Base-by-base conservation (phyloP, 1,140 invertebrate genomes). In the Schlechtendalia chinensis region DNA sequence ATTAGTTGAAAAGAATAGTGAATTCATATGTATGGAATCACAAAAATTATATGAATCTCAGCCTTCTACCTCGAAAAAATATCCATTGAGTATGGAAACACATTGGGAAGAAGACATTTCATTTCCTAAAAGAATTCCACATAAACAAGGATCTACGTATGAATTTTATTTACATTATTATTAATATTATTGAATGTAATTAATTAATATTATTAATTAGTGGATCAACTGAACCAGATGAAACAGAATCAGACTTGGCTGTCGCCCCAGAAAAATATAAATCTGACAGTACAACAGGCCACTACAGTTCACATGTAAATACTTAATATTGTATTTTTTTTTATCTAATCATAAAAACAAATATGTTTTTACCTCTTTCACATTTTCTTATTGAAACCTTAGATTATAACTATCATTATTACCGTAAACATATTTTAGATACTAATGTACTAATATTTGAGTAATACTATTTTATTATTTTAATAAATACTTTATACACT, bases 261-360 rank as follows among this genome's bases (percentile, higher is more conserved):
- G 93, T 92, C 81, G 95, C 95, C 85, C 93, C 93, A 50, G 94
- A 95, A 87, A 93, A 93, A 86, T 92, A 94, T 84, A 92, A 93
- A 85, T 94, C 93, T 39, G 92, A 94, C 83, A 93, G 91, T 85
- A 93, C 92, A 63, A 79, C 75, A 50, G 87, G 93, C 63, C 91
- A 93, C 84, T 91, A 90, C 75, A 93, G 91, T 81, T 85, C 84
- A 79, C 82, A 83, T 53, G 85, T 84, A 80, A 32, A 24, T 79
- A 39, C 10, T 39, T 39, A n/a, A n/a, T n/a, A 39, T 39, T 39
- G 32, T 39, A 39, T 39, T n/a, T n/a, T n/a, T n/a, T n/a, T n/a
- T n/a, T n/a, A n/a, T n/a, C n/a, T n/a, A n/a, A n/a, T n/a, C n/a
- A n/a, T n/a, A n/a, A n/a, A 39, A 39, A 4, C 32, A 39, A 39